Percentiles rank a stretch among this genome's conserved stretches.
Conservation (phyloP, 2,888 invertebrate species). For the Platycnemis pennipes region DNA sequence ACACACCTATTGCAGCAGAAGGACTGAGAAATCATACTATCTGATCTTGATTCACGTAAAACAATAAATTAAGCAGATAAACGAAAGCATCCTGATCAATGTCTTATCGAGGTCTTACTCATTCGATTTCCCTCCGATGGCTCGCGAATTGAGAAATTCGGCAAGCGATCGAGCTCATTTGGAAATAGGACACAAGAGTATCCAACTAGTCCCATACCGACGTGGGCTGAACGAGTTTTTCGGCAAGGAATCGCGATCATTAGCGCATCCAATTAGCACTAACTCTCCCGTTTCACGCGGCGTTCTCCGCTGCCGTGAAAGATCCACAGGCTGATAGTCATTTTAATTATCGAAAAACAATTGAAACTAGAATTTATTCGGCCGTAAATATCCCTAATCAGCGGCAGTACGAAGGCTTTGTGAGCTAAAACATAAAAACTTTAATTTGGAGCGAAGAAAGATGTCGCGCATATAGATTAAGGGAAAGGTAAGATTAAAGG, state of each 20-base stretch:
- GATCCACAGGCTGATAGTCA: constrained; percentile 22
- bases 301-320: neutral
- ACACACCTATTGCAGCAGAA: too few species aligned
- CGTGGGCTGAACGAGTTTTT: neutral
- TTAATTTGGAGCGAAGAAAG: neutral
- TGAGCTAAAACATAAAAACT: neutral
- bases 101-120: neutral
- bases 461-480: neutral
- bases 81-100: neutral
- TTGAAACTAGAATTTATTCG: constrained; percentile 7
- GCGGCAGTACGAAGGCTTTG: neutral
- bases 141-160: neutral
- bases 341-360: constrained; percentile 32
- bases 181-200: neutral
- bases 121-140: neutral
- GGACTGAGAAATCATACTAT: too few species aligned
- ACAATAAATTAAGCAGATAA: neutral
- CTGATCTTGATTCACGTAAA: neutral
- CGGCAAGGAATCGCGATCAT: constrained; percentile 20
- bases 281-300: constrained; percentile 6
- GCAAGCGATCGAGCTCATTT: neutral
- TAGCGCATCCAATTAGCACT: constrained; percentile 28
- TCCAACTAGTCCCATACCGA: neutral
- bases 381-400: neutral
- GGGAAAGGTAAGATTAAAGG: neutral